phyloP scores from a whole-genome alignment of 2,113 vertebrate genomes.

The Scartelaos histophorus region DNA sequence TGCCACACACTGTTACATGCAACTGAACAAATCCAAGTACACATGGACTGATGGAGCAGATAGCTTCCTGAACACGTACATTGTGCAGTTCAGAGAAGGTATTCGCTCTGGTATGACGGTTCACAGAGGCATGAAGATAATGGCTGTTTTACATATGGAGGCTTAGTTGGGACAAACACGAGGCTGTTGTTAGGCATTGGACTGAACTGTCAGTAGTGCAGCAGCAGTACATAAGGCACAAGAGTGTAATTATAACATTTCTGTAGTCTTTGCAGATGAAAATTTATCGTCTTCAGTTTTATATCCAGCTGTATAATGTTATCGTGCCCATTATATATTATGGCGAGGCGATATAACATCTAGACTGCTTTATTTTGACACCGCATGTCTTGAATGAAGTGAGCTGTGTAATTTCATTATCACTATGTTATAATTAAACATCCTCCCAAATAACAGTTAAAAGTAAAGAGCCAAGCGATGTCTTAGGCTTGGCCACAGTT shows the following conservation, averaged over 20 bases:
- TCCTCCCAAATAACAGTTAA: background rate
- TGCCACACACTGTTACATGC: constrained; percentile 18
- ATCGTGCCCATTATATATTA: no score
- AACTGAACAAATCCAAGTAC: constrained; percentile 4
- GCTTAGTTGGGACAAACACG: constrained; percentile 10
- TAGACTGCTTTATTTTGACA: background rate
- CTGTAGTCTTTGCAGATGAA: no score
- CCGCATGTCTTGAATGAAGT: background rate
- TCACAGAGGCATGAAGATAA: background rate
- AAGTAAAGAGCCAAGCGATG: background rate
- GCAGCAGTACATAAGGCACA: background rate
- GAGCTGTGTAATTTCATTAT: background rate
- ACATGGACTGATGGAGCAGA: constrained; percentile 13
- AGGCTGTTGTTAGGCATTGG: background rate
- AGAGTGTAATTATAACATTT: background rate
- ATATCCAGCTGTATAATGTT: background rate
- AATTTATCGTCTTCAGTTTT: background rate
- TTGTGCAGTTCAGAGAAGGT: constrained; percentile 24
- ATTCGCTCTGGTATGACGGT: constrained; percentile 9
- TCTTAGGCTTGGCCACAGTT: no score
- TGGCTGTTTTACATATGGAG: constrained; percentile 8
- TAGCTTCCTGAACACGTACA: constrained; percentile 7
- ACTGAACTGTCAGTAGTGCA: background rate
- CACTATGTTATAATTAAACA: background rate
- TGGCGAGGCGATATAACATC: background rate